Evolutionary conservation across 2,888 invertebrate species (phyloP), one percentile per base, ranked within the genome.

Genomic region (Dusona sp.): DNA sequence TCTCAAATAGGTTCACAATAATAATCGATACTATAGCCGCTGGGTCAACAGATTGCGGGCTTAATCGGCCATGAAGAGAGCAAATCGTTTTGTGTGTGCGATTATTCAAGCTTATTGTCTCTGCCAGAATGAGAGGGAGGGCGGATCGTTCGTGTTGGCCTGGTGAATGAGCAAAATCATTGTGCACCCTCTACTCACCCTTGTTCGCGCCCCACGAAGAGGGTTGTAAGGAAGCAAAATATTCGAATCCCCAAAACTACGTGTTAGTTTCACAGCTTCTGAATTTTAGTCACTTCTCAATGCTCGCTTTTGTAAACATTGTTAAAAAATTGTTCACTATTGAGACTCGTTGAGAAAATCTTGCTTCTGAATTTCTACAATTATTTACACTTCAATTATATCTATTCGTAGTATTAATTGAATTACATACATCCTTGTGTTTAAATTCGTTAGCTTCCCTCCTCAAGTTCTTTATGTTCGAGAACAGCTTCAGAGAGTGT

Each of bases 31-130:
- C 4, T 0, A 72, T 22, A 33, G 84, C 48, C 77, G 74, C 57
- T 70, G 51, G 68, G 83, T 81, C 84, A 79, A 85, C 87, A 89
- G 92, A 93, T 93, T 91, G 93, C 91, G 81, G 88, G 89, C 88
- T 91, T 92, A 93, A 94, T 94, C 94, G 93, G 92, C 90, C 92
- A 92, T 93, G 92, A 94, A 93, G 91, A 92, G 91, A 92, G 91
- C 91, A 92, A 94, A 94, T 93, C 92, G 93, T 92, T 93, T 92
- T 90, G 88, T 89, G 91, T 92, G 91, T 89, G 91, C 92, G 92
- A 93, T 93, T 93, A 93, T 92, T 90, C 90, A 84, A 90, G 90
- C 89, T 90, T 89, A 90, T 89, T 90, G 90, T 91, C 89, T 89
- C 90, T 85, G 73, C 70, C 67, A 48, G 65, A 16, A 72, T 22